A percentile compares a stretch with the other conserved stretches of the same genome.
Evolutionary conservation across 2,888 invertebrate species (phyloP).

Genomic region (Romanomermis culicivorax): DNA sequence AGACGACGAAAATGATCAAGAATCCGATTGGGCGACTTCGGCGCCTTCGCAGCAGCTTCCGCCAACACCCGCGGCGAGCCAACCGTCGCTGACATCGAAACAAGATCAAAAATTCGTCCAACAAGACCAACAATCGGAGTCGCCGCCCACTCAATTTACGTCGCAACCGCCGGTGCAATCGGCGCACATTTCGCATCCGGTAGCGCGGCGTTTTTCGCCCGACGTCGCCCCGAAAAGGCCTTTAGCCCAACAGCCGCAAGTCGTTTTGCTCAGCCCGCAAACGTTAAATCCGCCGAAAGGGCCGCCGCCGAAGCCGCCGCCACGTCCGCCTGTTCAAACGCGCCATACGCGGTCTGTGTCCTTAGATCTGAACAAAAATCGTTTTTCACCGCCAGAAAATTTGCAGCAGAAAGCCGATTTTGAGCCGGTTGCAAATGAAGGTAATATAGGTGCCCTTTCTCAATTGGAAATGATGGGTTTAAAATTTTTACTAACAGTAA

Average conservation of each 20-base stretch:
- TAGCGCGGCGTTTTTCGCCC: background rate
- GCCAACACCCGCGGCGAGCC: background rate
- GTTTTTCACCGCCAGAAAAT: background rate
- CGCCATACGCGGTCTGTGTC: slow-evolving; percentile 21
- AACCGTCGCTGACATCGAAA: background rate
- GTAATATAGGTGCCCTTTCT: no score
- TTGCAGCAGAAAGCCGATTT: background rate
- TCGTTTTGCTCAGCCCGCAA: background rate
- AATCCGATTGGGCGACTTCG: background rate
- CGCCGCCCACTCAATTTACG: background rate
- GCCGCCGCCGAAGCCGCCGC: slow-evolving; percentile 24
- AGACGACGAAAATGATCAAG: background rate
- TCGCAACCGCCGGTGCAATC: background rate
- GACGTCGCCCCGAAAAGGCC: background rate
- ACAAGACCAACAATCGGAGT: background rate
- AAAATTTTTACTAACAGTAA: no score
- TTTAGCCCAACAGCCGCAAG: background rate
- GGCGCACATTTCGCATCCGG: background rate
- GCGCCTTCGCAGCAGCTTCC: background rate
- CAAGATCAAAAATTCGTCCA: no score
- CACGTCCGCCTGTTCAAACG: slow-evolving; percentile 14
- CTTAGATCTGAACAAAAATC: slow-evolving; percentile 16
- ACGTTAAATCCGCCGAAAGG: slow-evolving; percentile 14
- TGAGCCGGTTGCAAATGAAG: background rate
- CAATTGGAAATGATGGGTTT: no score